Evolutionary conservation across 92 coral and sea anemone species (phyloP).

Genomic region (Scolanthus callimorphus): DNA sequence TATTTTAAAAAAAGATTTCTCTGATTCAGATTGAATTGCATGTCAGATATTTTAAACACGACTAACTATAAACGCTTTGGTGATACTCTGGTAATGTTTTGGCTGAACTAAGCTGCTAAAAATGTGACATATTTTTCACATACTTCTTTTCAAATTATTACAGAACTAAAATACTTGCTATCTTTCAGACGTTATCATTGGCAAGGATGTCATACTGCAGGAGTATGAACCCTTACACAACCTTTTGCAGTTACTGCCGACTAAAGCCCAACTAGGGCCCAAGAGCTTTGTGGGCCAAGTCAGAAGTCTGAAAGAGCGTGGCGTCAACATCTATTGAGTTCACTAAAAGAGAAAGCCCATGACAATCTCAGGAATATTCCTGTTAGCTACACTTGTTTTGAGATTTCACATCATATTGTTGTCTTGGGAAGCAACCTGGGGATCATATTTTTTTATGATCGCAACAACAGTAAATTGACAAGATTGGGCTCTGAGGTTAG

Average conservation of each 20-base stretch:
- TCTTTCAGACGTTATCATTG: conserved; percentile 54
- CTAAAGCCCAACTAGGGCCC: conserved; percentile 68
- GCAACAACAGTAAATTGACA: conserved; percentile 54
- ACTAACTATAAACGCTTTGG: too few species aligned
- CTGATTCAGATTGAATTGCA: too few species aligned
- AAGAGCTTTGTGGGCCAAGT: conserved; percentile 63
- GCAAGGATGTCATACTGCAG: conserved; percentile 63
- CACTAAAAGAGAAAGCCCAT: conserved; percentile 59
- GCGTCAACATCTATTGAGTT: conserved; percentile 55
- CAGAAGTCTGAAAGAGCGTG: conserved; percentile 57
- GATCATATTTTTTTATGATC: conserved; percentile 69
- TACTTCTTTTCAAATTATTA: too few species aligned
- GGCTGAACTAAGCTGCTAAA: too few species aligned
- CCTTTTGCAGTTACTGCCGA: conserved; percentile 45
- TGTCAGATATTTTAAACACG: too few species aligned
- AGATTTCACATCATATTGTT: conserved; percentile 75
- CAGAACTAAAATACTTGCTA: too few species aligned
- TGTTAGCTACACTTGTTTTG: conserved; percentile 77
- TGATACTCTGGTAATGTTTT: too few species aligned
- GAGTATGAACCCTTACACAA: conserved; percentile 59
- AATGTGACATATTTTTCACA: too few species aligned
- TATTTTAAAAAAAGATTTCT: too few species aligned
- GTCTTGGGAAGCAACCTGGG: conserved; percentile 87
- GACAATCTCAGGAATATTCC: conserved; percentile 53
- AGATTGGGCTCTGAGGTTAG: conserved; percentile 82